phyloP scores from a whole-genome alignment of 2,113 vertebrate genomes.

The Cinclus mexicanus region DNA sequence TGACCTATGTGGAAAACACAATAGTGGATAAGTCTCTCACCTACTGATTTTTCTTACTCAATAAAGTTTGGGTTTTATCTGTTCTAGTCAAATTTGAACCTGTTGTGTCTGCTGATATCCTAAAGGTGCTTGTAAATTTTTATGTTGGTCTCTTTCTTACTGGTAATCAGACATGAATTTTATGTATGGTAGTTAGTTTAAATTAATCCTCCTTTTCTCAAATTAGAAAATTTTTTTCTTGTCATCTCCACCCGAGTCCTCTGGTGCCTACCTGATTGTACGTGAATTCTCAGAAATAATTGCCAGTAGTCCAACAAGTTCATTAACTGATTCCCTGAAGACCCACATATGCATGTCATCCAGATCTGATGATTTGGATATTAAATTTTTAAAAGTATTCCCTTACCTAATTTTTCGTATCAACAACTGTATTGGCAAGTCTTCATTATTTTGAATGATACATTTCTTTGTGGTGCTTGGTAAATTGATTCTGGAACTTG shows the following conservation, averaged over 20 bases:
- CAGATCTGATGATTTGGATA: constrained; percentile 64
- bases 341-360: constrained; percentile 55
- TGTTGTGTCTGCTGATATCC: neutral
- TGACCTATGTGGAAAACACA: neutral
- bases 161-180: constrained; percentile 14
- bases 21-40: neutral
- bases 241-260: neutral
- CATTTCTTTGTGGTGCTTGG: constrained; percentile 40
- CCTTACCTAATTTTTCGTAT: constrained; percentile 46
- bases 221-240: constrained; percentile 15
- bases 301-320: constrained; percentile 66
- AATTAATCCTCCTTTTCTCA: constrained; percentile 43
- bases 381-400: constrained; percentile 69
- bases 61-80: neutral
- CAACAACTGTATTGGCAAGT: constrained; percentile 55
- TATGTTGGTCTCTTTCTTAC: neutral
- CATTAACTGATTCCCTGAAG: constrained; percentile 68
- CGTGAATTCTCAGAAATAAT: constrained; percentile 74
- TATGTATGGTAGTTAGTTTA: neutral
- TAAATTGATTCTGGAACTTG: constrained; percentile 10
- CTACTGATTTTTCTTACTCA: neutral
- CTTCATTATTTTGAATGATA: constrained; percentile 53
- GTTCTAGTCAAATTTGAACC: neutral
- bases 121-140: neutral
- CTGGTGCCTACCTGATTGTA: constrained; percentile 57